phyloP scores from a whole-genome alignment of 1,140 invertebrate species.

The Drosophila orena region DNA sequence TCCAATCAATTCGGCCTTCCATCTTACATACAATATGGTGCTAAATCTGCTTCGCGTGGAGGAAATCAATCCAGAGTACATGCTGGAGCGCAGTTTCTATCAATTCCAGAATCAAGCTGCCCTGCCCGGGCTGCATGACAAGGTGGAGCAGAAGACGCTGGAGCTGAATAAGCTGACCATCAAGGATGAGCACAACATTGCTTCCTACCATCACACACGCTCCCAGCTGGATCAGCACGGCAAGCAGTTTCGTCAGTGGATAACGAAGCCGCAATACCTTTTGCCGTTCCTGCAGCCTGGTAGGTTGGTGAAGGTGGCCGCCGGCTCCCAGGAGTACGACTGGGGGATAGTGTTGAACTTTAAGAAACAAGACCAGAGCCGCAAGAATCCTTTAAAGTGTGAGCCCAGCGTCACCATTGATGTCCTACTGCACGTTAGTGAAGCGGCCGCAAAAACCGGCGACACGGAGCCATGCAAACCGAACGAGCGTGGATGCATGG shows the following conservation, averaged over 20 bases:
- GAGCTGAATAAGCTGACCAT: conserved; percentile 88
- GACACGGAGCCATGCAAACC: conserved; percentile 89
- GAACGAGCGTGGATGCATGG: conserved; percentile 86
- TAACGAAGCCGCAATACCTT: conserved; percentile 95
- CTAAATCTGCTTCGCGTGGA: conserved; percentile 98
- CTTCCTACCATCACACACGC: conserved; percentile 93
- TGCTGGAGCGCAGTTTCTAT: conserved; percentile 99
- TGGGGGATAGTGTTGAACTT: conserved; percentile 99
- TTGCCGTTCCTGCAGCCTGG: conserved; percentile 98
- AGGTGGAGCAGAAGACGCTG: conserved; percentile 90
- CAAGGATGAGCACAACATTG: conserved; percentile 91
- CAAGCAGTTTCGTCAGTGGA: conserved; percentile 90
- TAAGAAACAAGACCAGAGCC: conserved; percentile 88
- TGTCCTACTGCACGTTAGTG: conserved; percentile 92
- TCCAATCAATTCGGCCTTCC: conserved; percentile 99
- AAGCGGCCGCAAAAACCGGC: conserved; percentile 86
- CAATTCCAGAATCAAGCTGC: conserved; percentile 99
- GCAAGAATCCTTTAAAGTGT: conserved; percentile 87
- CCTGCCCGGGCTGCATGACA: conserved; percentile 95
- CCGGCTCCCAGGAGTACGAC: conserved; percentile 94
- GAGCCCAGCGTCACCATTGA: conserved; percentile 91
- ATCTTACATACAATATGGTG: conserved; percentile 99
- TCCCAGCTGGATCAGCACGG: conserved; percentile 92
- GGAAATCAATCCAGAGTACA: conserved; percentile 99
- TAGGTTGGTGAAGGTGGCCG: conserved; percentile 95